phyloP scores from a whole-genome alignment of 2,113 vertebrate genomes.

The Capra hircus region DNA sequence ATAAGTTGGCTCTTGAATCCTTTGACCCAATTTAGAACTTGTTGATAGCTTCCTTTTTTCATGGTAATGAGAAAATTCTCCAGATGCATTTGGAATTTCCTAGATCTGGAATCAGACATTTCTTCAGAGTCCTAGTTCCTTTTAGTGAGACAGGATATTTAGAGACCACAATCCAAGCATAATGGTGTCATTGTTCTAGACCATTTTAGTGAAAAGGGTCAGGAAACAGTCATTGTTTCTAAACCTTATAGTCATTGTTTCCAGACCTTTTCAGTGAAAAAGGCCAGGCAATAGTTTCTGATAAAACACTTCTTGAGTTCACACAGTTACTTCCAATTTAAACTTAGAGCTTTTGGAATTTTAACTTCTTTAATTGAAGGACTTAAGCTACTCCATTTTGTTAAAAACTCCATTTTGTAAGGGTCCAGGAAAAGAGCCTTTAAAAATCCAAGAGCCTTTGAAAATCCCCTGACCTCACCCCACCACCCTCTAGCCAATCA shows the following conservation, averaged over 20 bases:
- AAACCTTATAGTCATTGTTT: neutral
- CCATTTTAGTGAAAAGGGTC: neutral
- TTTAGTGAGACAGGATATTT: neutral
- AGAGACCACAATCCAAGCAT: neutral
- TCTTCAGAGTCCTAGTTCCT: neutral
- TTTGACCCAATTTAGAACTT: neutral
- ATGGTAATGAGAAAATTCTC: neutral
- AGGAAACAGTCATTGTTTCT: neutral
- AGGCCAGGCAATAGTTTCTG: neutral
- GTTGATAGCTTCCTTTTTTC: neutral
- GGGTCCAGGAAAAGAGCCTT: no score
- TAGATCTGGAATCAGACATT: neutral
- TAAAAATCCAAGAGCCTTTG: no score
- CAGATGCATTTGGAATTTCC: neutral
- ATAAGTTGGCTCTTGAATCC: neutral
- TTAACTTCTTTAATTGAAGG: neutral
- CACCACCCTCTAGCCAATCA: no score
- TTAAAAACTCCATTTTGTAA: no score
- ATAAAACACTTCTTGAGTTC: neutral
- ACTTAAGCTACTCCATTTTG: no score
- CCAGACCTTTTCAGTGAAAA: neutral
- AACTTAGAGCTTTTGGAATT: neutral
- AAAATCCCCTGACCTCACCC: no score
- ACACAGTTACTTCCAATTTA: neutral
- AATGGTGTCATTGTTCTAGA: neutral